These are phyloP conservation scores for Hemicrepidius hirtus DNA, from an alignment of 2,888 invertebrate species.

Conservation along the genomic window DNA sequence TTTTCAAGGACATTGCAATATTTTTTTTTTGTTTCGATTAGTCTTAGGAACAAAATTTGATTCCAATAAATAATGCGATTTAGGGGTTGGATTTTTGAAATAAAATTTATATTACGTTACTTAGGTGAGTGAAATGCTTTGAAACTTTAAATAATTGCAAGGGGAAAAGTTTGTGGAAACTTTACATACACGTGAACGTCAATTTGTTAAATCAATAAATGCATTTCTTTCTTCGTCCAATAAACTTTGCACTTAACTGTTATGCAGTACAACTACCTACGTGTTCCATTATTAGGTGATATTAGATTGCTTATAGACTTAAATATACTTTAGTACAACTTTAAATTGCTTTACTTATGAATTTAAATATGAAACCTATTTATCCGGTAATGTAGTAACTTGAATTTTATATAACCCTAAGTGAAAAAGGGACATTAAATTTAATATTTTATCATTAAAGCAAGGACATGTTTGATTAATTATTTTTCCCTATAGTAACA, in stretches of 20 bases:
- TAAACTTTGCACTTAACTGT: slow-evolving; percentile 46
- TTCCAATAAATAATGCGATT: too few relatives aligned
- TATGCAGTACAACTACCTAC: slow-evolving; percentile 36
- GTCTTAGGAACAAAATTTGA: too few relatives aligned
- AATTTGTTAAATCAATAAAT: slow-evolving; percentile 47
- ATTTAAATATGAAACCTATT: slow-evolving; percentile 8
- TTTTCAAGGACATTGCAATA: not conserved
- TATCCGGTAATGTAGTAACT: not conserved
- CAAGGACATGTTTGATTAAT: too few relatives aligned
- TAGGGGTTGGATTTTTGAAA: too few relatives aligned
- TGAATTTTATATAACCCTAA: not conserved
- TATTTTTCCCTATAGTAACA: too few relatives aligned
- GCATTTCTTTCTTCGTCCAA: slow-evolving; percentile 44
- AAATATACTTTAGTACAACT: slow-evolving; percentile 33
- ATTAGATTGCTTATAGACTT: slow-evolving; percentile 31
- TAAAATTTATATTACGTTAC: too few relatives aligned
- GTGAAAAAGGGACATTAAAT: too few relatives aligned
- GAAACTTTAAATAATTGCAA: not conserved
- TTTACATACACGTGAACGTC: slow-evolving; percentile 28
- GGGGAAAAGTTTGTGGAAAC: slow-evolving; percentile 24
- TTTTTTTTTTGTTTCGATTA: too few relatives aligned
- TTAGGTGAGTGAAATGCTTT: too few relatives aligned
- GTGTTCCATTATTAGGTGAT: slow-evolving; percentile 28
- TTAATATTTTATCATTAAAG: too few relatives aligned
- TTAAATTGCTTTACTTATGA: slow-evolving; percentile 27